A percentile compares a stretch with the other conserved stretches of the same genome.
Conservation (phyloP, 2,888 invertebrate genomes). For the Melipona beecheii region DNA sequence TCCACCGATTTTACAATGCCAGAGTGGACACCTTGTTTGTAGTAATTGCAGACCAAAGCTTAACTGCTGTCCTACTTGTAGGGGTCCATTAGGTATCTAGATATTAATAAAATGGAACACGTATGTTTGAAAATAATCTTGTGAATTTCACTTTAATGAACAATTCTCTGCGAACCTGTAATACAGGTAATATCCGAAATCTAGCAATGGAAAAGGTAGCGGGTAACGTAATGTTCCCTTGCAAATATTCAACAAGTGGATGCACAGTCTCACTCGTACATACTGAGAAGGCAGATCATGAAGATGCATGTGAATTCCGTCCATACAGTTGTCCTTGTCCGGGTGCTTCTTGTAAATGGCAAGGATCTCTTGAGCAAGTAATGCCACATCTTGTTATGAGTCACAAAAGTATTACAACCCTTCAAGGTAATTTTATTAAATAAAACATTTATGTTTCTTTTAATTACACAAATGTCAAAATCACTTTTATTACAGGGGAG, state of each 20-base stretch:
- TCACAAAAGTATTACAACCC: conserved; percentile 98
- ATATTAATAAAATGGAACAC: background rate
- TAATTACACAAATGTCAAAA: background rate
- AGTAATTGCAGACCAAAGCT: conserved; percentile 98
- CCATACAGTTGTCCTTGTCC: conserved; percentile 99
- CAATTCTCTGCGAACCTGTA: conserved; percentile 1
- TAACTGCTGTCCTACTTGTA: conserved; percentile 98
- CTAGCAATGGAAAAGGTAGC: conserved; percentile 99
- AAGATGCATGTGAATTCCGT: conserved; percentile 98
- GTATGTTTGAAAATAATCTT: background rate
- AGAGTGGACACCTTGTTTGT: conserved; percentile 99
- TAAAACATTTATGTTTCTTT: background rate
- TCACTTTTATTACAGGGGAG: conserved; percentile 88
- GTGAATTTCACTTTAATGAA: background rate
- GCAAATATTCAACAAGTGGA: conserved; percentile 98
- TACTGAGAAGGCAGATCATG: conserved; percentile 99
- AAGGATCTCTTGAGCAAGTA: conserved; percentile 98
- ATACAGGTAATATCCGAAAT: conserved; percentile 95
- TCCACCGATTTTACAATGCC: conserved; percentile 99
- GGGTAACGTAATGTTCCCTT: conserved; percentile 98
- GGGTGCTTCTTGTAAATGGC: conserved; percentile 99
- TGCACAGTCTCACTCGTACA: conserved; percentile 96
- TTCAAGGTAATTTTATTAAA: conserved; percentile 89
- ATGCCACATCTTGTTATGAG: conserved; percentile 99
- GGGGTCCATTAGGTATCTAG: conserved; percentile 92